These are phyloP conservation scores for Pangasianodon hypophthalmus DNA, from an alignment of 2,113 vertebrate genomes.

Conservation along the genomic window DNA sequence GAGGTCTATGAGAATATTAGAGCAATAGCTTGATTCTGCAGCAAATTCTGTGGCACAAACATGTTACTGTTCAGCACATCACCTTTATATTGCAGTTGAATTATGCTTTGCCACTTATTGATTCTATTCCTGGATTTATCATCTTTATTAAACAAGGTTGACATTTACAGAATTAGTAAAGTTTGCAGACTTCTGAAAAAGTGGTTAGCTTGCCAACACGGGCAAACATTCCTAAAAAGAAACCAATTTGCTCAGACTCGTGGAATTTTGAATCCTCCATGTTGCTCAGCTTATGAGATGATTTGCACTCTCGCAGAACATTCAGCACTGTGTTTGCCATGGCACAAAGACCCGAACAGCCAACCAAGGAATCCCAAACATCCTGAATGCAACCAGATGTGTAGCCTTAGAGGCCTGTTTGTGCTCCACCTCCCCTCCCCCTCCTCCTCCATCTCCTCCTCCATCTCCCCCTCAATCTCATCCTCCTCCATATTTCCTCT, in stretches of 20 bases:
- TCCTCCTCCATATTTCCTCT: not conserved
- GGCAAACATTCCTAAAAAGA: not conserved
- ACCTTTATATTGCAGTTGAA: not conserved
- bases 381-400: constrained; percentile 57
- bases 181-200: not conserved
- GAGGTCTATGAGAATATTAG: not conserved
- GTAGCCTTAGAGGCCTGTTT: constrained; percentile 30
- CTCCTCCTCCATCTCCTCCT: not conserved
- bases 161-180: not conserved
- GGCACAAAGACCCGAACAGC: constrained; percentile 36
- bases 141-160: not conserved
- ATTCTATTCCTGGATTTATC: not conserved
- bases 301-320: not conserved
- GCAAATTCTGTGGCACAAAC: not conserved
- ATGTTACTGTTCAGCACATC: not conserved
- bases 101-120: not conserved
- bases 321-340: constrained; percentile 8
- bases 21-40: not conserved
- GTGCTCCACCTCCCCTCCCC: not conserved
- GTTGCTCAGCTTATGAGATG: not conserved
- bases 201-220: not conserved
- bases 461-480: not conserved
- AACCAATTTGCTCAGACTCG: not conserved
- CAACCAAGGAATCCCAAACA: constrained; percentile 51
- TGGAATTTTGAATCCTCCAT: not conserved